A percentile compares a stretch with the other conserved stretches of the same genome.
These are phyloP conservation scores for Parauchenoglanis ngamensis DNA, from an alignment of 2,797 vertebrate species.

Conservation along the genomic window DNA sequence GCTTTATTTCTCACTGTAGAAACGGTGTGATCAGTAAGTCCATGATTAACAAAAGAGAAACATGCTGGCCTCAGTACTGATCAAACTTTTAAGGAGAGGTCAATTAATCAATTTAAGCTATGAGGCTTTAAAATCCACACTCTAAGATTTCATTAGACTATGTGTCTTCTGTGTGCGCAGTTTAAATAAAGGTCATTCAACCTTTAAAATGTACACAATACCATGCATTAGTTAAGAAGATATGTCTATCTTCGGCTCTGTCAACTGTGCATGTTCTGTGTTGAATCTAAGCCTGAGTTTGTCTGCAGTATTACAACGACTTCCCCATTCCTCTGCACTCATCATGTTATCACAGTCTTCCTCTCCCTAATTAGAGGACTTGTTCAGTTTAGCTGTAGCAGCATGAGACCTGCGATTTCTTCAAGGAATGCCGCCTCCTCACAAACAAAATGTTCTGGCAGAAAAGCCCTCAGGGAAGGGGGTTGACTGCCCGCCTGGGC, in stretches of 20 bases:
- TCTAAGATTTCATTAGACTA: background rate
- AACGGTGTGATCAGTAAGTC: background rate
- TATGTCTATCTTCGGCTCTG: background rate
- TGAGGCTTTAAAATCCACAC: conserved; percentile 5
- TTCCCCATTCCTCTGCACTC: background rate
- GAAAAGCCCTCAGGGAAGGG: conserved; percentile 31
- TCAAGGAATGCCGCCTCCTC: conserved; percentile 35
- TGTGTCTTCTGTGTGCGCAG: background rate
- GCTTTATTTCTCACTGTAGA: background rate
- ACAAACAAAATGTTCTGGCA: conserved; percentile 28
- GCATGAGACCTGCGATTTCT: conserved; percentile 9
- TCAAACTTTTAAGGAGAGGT: background rate
- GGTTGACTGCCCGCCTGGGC: conserved; percentile 19
- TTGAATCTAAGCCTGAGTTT: background rate
- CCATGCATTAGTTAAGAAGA: background rate
- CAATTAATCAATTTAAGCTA: conserved; percentile 19
- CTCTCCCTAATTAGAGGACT: conserved; percentile 32
- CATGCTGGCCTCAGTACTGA: conserved; percentile 22
- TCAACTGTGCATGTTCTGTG: background rate
- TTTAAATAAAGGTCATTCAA: background rate
- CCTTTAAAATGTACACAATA: background rate
- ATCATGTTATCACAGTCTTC: conserved; percentile 21
- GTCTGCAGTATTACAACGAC: background rate
- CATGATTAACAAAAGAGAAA: background rate
- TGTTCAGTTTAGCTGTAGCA: conserved; percentile 8